phyloP scores from a whole-genome alignment of 2,888 invertebrate genomes.

The Bombylius major region DNA sequence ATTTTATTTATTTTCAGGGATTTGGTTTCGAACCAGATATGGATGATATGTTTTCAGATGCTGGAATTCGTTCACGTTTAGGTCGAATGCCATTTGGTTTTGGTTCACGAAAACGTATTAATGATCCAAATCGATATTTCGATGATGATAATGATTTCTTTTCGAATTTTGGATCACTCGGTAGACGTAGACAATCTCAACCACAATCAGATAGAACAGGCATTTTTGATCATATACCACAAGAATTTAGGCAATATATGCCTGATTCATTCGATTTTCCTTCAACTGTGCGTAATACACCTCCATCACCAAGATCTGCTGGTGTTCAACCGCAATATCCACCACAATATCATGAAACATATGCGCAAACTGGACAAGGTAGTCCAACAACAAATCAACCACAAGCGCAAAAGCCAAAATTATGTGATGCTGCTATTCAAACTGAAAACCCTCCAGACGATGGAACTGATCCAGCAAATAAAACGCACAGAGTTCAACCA shows the following conservation, averaged over 20 bases:
- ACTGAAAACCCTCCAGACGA: slow-evolving; percentile 23
- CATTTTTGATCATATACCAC: slow-evolving; percentile 33
- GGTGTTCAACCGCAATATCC: slow-evolving; percentile 15
- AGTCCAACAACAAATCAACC: slow-evolving; percentile 17
- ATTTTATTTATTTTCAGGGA: slow-evolving; percentile 21
- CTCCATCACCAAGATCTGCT: slow-evolving; percentile 6
- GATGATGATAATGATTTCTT: slow-evolving; percentile 31
- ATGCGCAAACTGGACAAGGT: slow-evolving; percentile 15
- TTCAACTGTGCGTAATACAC: not conserved
- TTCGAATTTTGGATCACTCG: slow-evolving; percentile 24
- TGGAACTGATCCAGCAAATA: slow-evolving; percentile 15
- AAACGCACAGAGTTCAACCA: slow-evolving; percentile 13
- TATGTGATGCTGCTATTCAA: slow-evolving; percentile 37
- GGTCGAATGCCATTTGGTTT: slow-evolving; percentile 34
- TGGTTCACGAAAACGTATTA: slow-evolving; percentile 33
- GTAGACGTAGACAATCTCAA: slow-evolving; percentile 17
- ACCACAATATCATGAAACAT: slow-evolving; percentile 17
- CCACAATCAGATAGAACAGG: not conserved
- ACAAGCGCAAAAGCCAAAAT: slow-evolving; percentile 23
- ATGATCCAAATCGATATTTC: slow-evolving; percentile 26
- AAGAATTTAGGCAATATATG: slow-evolving; percentile 35
- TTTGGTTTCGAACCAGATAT: slow-evolving; percentile 26
- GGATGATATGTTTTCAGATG: slow-evolving; percentile 29
- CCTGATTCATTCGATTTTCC: slow-evolving; percentile 29
- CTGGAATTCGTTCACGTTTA: slow-evolving; percentile 30